Percentiles rank a stretch among this genome's conserved stretches.
phyloP scores from a whole-genome alignment of 2,797 vertebrate species.

The Semaprochilodus insignis region DNA sequence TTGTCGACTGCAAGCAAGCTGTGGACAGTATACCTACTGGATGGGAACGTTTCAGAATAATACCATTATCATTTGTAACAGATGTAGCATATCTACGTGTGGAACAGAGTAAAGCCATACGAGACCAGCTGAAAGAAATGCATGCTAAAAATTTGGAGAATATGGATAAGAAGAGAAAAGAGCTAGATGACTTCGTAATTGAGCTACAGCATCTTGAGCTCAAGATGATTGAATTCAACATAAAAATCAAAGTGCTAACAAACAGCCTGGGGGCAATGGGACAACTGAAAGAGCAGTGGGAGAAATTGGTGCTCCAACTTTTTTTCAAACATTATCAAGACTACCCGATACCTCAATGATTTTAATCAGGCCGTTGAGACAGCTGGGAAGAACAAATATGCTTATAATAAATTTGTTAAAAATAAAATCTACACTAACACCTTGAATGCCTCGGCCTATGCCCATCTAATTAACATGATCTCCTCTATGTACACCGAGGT shows the following conservation, averaged over 20 bases:
- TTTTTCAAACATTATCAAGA: no score
- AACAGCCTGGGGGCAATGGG: no score
- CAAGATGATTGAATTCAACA: conserved; percentile 39
- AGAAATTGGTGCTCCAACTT: no score
- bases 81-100: not conserved
- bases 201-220: not conserved
- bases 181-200: not conserved
- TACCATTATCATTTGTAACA: not conserved
- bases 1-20: not conserved
- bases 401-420: no score
- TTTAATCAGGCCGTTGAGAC: no score
- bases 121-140: not conserved
- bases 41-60: conserved; percentile 23
- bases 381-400: no score
- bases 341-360: no score
- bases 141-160: not conserved
- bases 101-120: not conserved
- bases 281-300: no score
- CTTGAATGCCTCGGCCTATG: not conserved
- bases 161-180: not conserved
- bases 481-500: no score
- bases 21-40: conserved; percentile 26
- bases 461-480: not conserved
- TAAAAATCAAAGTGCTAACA: not conserved
- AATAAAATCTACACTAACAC: no score